Percentiles rank a stretch among this genome's conserved stretches.
These are phyloP conservation scores for Semicossyphus pulcher DNA, from an alignment of 2,113 vertebrate species.

Conservation along the genomic window DNA sequence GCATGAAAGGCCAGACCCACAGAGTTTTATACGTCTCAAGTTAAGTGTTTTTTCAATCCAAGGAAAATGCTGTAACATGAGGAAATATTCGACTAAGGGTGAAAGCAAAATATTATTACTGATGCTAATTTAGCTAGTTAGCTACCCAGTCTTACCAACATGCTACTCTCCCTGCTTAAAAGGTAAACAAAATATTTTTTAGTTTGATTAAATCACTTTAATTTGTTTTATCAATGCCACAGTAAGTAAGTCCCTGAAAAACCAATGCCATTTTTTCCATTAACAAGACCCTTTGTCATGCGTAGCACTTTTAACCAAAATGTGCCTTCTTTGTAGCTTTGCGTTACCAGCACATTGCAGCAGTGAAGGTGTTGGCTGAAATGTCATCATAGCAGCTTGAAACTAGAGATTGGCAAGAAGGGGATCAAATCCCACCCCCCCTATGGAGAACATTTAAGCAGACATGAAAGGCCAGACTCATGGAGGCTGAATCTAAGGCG, in stretches of 20 bases:
- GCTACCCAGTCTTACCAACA: neutral
- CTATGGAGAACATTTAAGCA: slow-evolving; percentile 2
- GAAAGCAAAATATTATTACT: no score
- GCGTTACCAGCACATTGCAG: neutral
- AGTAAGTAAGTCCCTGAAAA: neutral
- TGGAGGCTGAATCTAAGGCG: neutral
- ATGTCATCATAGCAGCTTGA: slow-evolving; percentile 10
- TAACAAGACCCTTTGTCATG: neutral
- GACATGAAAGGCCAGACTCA: slow-evolving; percentile 14
- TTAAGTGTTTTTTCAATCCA: no score
- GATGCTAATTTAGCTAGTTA: neutral
- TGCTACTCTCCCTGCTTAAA: neutral
- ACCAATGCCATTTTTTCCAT: neutral
- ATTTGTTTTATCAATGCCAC: neutral
- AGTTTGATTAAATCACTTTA: neutral
- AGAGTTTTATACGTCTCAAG: no score
- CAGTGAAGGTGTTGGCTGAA: slow-evolving; percentile 2
- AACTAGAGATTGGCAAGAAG: slow-evolving; percentile 6
- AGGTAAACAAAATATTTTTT: neutral
- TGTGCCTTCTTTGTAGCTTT: neutral
- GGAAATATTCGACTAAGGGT: neutral
- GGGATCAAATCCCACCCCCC: slow-evolving; percentile 9
- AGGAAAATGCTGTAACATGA: no score
- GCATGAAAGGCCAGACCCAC: slow-evolving; percentile 15
- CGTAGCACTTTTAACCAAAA: neutral